Base-by-base conservation (phyloP, 2,113 vertebrate species). In the Microcebus tavaratra region DNA sequence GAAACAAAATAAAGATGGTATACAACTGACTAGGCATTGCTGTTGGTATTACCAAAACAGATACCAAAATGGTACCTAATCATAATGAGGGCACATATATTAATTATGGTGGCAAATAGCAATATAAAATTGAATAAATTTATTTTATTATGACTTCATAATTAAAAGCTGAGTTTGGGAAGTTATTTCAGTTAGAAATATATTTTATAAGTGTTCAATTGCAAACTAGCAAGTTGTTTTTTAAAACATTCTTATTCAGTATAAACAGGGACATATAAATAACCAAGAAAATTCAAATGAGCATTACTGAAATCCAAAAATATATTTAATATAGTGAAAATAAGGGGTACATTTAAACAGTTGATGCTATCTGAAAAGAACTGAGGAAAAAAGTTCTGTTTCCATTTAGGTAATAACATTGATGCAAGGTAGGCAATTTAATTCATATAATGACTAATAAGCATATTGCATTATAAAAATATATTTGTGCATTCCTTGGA, bases 361-460 rank as follows among this genome's bases (percentile, higher is more conserved):
- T 55, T 72, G 73, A 61, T 89, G 29, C 25, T 97, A 2, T 55
- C 27, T 79, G 45, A 65, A 96, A 95, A 70, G 17, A 73, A 68
- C 15, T 55, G 27, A 83, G 61, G 25, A 76, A 91, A 39, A 94
- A 91, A 89, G 55, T 67, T 94, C 18, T 87, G 20, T 34, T 63
- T 68, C 53, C 36, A 45, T 12, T 78, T 93, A 45, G 15, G 68
- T 88, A 79, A 94, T 48, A 31, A 82, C 83, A 85, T 65, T 80
- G 86, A 90, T 92, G 42, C 36, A 73, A 75, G 57, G 55, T 57
- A 81, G 42, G 63, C 50, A 95, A 17, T 93, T 96, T 90, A 83
- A 94, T 95, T 89, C 75, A 45, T 76, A 31, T 80, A 84, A 61
- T 80, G 34, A 95, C 50, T 93, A 93, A 95, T 91, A 93, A 90